These are phyloP conservation scores for Drosophila ambigua DNA, from an alignment of 1,140 invertebrate genomes.

Conservation along the genomic window DNA sequence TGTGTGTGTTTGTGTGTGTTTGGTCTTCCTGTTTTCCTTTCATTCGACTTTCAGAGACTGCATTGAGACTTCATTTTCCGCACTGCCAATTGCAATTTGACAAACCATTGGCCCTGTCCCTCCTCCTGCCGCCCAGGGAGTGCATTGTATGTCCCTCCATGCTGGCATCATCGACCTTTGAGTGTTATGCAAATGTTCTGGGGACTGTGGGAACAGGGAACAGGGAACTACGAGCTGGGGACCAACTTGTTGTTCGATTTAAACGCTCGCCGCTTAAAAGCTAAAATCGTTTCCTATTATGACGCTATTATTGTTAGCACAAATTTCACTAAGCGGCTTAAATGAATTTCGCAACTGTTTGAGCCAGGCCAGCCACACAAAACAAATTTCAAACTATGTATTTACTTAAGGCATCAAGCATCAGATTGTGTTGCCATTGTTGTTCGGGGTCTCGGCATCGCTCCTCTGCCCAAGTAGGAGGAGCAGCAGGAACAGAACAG, in stretches of 20 bases:
- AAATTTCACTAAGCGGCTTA: slow-evolving; percentile 76
- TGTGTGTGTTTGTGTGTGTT: slow-evolving; percentile 38
- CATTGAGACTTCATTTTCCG: slow-evolving; percentile 60
- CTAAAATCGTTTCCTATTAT: slow-evolving; percentile 64
- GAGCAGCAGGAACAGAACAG: too few species aligned
- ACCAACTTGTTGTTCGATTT: slow-evolving; percentile 50
- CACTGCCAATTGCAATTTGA: slow-evolving; percentile 58
- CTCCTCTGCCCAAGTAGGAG: background rate
- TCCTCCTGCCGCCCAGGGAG: slow-evolving; percentile 1
- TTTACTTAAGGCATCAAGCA: slow-evolving; percentile 74
- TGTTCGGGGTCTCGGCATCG: slow-evolving; percentile 28
- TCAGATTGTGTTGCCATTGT: slow-evolving; percentile 69
- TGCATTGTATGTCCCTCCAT: slow-evolving; percentile 1
- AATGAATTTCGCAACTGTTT: slow-evolving; percentile 68
- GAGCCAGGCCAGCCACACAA: slow-evolving; percentile 24
- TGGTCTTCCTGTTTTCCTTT: slow-evolving; percentile 36
- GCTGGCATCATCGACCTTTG: slow-evolving; percentile 1
- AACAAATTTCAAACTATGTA: slow-evolving; percentile 79
- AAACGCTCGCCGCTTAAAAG: slow-evolving; percentile 59
- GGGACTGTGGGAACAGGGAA: too few species aligned
- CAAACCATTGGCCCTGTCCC: slow-evolving; percentile 22
- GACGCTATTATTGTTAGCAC: slow-evolving; percentile 68
- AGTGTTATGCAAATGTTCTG: slow-evolving; percentile 34
- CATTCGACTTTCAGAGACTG: slow-evolving; percentile 38
- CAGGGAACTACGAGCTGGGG: background rate